A percentile compares a stretch with the other conserved stretches of the same genome.
These are phyloP conservation scores for Eudemis profundana DNA, from an alignment of 2,888 invertebrate species.

Conservation along the genomic window DNA sequence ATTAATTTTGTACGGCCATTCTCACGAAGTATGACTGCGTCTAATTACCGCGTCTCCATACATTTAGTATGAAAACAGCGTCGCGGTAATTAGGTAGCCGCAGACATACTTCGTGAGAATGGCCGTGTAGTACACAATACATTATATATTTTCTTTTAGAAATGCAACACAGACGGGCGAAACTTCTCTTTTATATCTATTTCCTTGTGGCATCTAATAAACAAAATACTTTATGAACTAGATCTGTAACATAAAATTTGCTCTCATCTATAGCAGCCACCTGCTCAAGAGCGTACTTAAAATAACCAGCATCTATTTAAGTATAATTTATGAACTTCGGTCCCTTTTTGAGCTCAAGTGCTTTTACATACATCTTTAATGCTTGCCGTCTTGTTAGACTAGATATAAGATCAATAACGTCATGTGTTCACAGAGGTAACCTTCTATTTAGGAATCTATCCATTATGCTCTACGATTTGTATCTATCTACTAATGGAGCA, in stretches of 20 bases:
- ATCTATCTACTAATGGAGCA: too few species aligned
- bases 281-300: slow-evolving; percentile 61
- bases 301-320: slow-evolving; percentile 68
- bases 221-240: slow-evolving; percentile 6
- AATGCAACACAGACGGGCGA: too few species aligned
- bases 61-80: too few species aligned
- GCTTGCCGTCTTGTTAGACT: slow-evolving; percentile 58
- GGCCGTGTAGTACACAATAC: too few species aligned
- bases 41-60: too few species aligned
- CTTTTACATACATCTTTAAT: slow-evolving; percentile 62
- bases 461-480: too few species aligned
- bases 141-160: too few species aligned
- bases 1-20: too few species aligned
- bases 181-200: background rate
- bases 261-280: slow-evolving; percentile 49
- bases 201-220: background rate
- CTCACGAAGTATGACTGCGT: too few species aligned
- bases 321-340: slow-evolving; percentile 68
- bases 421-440: background rate
- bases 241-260: slow-evolving; percentile 26
- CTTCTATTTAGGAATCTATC: too few species aligned
- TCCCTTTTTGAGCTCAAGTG: slow-evolving; percentile 66
- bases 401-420: slow-evolving; percentile 6
- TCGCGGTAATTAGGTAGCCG: too few species aligned
- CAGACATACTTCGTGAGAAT: too few species aligned